Percentiles rank a stretch among this genome's conserved stretches.
Evolutionary conservation across 2,888 invertebrate genomes (phyloP).

Genomic region (Bembecia ichneumoniformis): DNA sequence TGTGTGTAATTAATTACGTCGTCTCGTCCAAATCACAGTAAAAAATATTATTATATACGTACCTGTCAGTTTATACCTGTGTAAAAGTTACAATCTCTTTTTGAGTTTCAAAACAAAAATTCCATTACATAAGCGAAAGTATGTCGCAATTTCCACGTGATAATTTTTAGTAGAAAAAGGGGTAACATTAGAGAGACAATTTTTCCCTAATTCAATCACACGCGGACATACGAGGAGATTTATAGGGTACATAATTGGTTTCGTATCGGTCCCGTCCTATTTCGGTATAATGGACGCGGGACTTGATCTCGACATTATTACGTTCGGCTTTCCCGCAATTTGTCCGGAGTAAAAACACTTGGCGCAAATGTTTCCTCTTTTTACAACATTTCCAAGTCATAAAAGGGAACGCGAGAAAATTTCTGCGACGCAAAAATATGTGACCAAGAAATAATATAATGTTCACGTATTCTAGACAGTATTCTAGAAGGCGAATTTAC

Average conservation of each 20-base stretch:
- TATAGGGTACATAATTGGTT: conserved; percentile 47
- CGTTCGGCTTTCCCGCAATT: conserved; percentile 17
- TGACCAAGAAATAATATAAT: background rate
- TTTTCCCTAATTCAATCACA: background rate
- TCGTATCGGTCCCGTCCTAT: conserved; percentile 35
- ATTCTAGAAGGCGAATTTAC: no score
- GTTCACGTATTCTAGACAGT: no score
- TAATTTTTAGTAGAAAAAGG: no score
- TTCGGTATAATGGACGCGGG: conserved; percentile 37
- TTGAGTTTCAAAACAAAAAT: no score
- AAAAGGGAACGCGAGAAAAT: background rate
- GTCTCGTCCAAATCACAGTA: no score
- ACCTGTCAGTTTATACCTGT: no score
- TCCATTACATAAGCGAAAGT: no score
- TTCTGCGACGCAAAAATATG: background rate
- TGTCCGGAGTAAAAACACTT: conserved; percentile 15
- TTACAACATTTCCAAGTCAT: background rate
- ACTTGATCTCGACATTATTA: conserved; percentile 10
- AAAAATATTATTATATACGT: no score
- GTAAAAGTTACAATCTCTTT: no score
- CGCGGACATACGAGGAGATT: conserved; percentile 18
- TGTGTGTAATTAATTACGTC: no score
- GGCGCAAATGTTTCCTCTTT: conserved; percentile 11
- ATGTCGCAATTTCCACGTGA: no score
- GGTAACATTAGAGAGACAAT: no score